Evolutionary conservation across 2,888 invertebrate species (phyloP).

Genomic region (Rotaria macrura): DNA sequence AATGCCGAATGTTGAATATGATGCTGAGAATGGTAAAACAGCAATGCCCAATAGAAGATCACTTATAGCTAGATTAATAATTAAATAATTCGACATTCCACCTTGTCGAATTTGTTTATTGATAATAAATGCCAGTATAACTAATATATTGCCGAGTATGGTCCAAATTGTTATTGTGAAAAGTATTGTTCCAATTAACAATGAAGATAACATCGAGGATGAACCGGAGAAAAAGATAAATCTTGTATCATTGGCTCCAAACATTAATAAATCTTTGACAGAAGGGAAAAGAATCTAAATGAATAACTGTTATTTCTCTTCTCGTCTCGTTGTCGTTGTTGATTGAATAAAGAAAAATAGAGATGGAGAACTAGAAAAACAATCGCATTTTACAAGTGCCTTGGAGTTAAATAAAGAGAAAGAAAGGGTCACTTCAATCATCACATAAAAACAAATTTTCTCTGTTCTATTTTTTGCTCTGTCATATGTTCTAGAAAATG

Average conservation of each 20-base stretch:
- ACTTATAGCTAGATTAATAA: conserved; percentile 48
- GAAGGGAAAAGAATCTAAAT: background rate
- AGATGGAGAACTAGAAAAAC: background rate
- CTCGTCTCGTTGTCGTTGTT: background rate
- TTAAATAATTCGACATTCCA: conserved; percentile 49
- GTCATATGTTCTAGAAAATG: no score
- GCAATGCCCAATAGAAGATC: conserved; percentile 48
- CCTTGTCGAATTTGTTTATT: conserved; percentile 35
- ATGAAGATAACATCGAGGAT: background rate
- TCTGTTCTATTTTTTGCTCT: no score
- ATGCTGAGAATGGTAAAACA: conserved; percentile 46
- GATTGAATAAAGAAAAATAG: background rate
- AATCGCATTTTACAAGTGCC: background rate
- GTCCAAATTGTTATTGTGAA: conserved; percentile 43
- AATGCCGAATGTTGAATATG: conserved; percentile 45
- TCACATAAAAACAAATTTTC: background rate
- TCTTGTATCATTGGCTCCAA: background rate
- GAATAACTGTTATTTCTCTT: background rate
- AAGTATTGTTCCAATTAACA: conserved; percentile 38
- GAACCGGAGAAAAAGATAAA: background rate
- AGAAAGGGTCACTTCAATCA: background rate
- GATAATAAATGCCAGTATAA: conserved; percentile 41
- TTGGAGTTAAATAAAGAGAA: background rate
- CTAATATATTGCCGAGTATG: conserved; percentile 46
- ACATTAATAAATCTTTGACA: background rate